phyloP scores from a whole-genome alignment of 1,140 invertebrate species.

The Diorhabda carinulata region DNA sequence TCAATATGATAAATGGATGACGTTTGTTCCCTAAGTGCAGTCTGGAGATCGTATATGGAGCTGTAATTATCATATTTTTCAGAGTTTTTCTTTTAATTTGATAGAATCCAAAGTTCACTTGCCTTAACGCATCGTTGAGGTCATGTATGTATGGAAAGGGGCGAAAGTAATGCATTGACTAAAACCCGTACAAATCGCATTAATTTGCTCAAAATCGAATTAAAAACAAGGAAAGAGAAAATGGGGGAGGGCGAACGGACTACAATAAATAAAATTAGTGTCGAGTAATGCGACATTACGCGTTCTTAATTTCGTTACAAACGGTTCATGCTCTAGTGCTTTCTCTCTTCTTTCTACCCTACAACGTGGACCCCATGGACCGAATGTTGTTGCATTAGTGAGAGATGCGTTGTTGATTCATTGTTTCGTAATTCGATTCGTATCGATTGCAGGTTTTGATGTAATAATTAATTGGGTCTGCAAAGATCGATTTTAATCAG shows the following conservation, averaged over 20 bases:
- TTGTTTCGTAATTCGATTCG: neutral
- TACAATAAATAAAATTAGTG: slow-evolving; percentile 37
- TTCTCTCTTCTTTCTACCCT: neutral
- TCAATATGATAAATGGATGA: too few species aligned
- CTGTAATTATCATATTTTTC: neutral
- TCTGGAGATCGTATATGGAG: too few species aligned
- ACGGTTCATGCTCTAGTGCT: slow-evolving; percentile 24
- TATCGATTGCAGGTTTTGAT: neutral
- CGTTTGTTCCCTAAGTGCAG: too few species aligned
- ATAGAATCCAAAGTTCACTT: neutral
- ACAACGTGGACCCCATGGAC: neutral
- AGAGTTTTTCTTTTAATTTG: neutral
- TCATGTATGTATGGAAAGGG: neutral
- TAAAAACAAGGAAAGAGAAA: slow-evolving; percentile 28
- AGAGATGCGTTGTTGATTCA: neutral
- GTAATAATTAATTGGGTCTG: neutral
- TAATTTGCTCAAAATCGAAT: slow-evolving; percentile 31
- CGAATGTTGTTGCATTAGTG: neutral
- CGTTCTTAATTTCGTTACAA: slow-evolving; percentile 21
- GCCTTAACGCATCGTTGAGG: slow-evolving; percentile 14
- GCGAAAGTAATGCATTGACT: slow-evolving; percentile 5
- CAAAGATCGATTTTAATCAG: too few species aligned
- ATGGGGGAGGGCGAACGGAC: slow-evolving; percentile 1
- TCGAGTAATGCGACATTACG: slow-evolving; percentile 36
- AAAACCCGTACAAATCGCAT: slow-evolving; percentile 27